Conservation (phyloP, 2,888 invertebrate genomes). For the Lumbricus terrestris region DNA sequence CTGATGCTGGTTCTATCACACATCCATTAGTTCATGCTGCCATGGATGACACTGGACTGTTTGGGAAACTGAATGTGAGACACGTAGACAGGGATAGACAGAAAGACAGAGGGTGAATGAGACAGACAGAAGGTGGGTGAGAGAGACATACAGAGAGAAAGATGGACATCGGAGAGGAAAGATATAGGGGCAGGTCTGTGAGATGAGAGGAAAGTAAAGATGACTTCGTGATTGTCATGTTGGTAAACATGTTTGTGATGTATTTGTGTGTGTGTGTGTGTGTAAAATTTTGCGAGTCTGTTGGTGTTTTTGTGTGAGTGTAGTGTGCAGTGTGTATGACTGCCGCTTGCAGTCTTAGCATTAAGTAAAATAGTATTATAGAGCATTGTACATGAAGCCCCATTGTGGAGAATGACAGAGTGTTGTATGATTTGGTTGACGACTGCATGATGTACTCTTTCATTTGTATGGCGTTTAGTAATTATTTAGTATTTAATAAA, state of each 20-base stretch:
- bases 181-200: neutral
- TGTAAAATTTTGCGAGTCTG: neutral
- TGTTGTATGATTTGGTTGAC: neutral
- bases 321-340: neutral
- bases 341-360: neutral
- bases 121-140: neutral
- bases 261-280: no score
- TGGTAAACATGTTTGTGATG: neutral
- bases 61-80: neutral
- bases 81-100: neutral
- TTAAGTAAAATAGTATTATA: neutral
- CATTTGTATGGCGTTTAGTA: neutral
- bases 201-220: neutral
- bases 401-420: neutral
- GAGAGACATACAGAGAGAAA: no score
- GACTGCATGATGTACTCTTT: neutral
- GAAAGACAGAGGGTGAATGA: neutral
- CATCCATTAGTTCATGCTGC: neutral
- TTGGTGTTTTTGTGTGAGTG: no score
- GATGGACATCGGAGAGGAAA: neutral
- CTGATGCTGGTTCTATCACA: neutral
- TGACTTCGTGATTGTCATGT: neutral
- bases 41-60: neutral
- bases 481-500: neutral
- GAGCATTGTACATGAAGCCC: neutral